phyloP scores from a whole-genome alignment of 2,888 invertebrate species.

The Erebia ligea region DNA sequence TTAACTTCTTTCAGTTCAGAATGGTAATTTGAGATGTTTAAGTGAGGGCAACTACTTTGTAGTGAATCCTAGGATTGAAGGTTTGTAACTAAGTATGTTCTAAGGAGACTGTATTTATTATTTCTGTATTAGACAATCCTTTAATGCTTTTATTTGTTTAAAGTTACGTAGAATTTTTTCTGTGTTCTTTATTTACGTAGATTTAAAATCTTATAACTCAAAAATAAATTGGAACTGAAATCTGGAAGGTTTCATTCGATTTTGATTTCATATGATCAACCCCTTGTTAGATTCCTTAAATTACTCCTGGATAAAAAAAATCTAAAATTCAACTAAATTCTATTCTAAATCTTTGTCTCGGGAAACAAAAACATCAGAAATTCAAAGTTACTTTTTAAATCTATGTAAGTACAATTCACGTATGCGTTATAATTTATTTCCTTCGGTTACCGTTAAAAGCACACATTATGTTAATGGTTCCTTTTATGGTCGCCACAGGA shows the following conservation, averaged over 20 bases:
- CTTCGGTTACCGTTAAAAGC: constrained; percentile 11
- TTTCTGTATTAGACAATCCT: too few relatives aligned
- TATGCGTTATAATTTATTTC: not conserved
- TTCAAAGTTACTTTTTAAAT: not conserved
- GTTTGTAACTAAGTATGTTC: not conserved
- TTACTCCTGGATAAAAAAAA: too few relatives aligned
- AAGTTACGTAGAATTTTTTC: too few relatives aligned
- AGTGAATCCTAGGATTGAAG: not conserved
- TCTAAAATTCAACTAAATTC: not conserved
- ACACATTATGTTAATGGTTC: constrained; percentile 4
- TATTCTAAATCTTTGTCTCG: too few relatives aligned
- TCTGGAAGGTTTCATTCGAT: too few relatives aligned
- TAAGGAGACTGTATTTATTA: too few relatives aligned
- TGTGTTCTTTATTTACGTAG: not conserved
- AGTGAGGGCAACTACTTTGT: not conserved
- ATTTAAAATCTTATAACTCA: not conserved
- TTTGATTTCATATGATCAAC: too few relatives aligned
- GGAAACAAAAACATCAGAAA: not conserved
- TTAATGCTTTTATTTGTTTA: too few relatives aligned
- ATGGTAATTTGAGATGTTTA: not conserved
- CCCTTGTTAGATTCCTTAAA: too few relatives aligned
- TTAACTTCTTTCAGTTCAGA: not conserved
- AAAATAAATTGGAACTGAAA: too few relatives aligned
- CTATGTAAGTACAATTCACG: not conserved
- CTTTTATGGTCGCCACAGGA: constrained; percentile 41